phyloP scores from a whole-genome alignment of 1,140 invertebrate species.

The Rhagoletis zephyria region DNA sequence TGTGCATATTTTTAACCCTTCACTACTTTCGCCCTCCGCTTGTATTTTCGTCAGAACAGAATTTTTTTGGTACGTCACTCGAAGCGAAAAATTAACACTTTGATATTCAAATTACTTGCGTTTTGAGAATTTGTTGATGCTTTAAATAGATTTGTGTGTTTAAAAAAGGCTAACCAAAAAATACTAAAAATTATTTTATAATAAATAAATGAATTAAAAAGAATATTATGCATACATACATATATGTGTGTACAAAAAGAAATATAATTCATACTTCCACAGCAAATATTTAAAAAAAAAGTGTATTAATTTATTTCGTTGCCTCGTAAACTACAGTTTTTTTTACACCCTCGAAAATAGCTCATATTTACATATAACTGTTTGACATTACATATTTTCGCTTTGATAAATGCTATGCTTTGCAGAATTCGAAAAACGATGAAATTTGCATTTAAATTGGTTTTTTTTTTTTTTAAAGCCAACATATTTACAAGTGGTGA shows the following conservation, averaged over 20 bases:
- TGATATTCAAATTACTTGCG: constrained; percentile 69
- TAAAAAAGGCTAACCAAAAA: too few relatives aligned
- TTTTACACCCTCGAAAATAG: constrained; percentile 19
- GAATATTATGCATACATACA: too few relatives aligned
- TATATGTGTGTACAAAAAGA: too few relatives aligned
- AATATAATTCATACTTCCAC: too few relatives aligned
- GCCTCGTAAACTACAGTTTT: too few relatives aligned
- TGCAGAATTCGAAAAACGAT: constrained; percentile 60
- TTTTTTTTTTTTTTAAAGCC: constrained; percentile 61
- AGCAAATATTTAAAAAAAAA: too few relatives aligned
- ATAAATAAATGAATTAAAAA: too few relatives aligned
- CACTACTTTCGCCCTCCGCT: background rate
- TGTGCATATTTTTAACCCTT: background rate
- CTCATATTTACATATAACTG: constrained; percentile 64
- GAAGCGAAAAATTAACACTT: constrained; percentile 58
- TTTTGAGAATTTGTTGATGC: constrained; percentile 49
- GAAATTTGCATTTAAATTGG: constrained; percentile 71
- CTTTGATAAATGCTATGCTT: constrained; percentile 62
- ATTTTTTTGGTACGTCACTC: background rate
- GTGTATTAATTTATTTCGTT: too few relatives aligned
- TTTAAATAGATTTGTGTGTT: background rate
- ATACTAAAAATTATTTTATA: too few relatives aligned
- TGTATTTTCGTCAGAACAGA: background rate
- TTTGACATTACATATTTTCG: constrained; percentile 67
- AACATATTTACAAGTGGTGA: constrained; percentile 32